Percentiles rank a stretch among this genome's conserved stretches.
Conservation (phyloP, 2,113 vertebrate genomes). For the Ameiurus melas region DNA sequence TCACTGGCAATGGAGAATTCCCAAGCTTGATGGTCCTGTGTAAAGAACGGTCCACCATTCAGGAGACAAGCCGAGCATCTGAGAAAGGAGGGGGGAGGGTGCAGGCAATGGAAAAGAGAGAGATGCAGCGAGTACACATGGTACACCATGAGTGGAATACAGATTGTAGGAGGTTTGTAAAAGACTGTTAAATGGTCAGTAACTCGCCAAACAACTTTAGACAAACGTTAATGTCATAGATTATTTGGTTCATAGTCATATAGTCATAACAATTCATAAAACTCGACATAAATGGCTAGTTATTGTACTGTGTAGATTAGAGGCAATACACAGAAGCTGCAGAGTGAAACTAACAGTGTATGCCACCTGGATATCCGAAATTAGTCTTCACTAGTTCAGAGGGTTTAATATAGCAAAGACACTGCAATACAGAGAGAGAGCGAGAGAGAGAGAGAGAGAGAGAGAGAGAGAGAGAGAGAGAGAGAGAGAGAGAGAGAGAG, state of each 20-base stretch:
- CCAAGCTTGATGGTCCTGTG: conserved; percentile 50
- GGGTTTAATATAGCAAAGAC: conserved; percentile 29
- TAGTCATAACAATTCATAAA: conserved; percentile 56
- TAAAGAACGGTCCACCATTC: conserved; percentile 52
- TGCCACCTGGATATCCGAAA: conserved; percentile 45
- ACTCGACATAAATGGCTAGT: conserved; percentile 52
- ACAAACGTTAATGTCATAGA: conserved; percentile 41
- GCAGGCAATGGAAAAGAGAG: conserved; percentile 27
- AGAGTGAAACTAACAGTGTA: conserved; percentile 51
- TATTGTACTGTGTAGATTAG: conserved; percentile 52
- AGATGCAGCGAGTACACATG: conserved; percentile 25
- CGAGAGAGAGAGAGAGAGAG: not conserved
- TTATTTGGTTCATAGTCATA: conserved; percentile 51
- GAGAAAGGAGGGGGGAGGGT: conserved; percentile 33
- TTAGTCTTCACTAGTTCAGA: conserved; percentile 38
- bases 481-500: conserved; percentile 24
- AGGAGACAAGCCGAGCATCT: conserved; percentile 40
- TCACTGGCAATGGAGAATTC: conserved; percentile 51
- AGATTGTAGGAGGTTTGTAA: conserved; percentile 32
- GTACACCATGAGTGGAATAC: conserved; percentile 48
- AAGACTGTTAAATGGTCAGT: conserved; percentile 51
- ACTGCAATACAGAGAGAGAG: conserved; percentile 26
- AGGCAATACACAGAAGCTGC: conserved; percentile 41
- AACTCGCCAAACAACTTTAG: conserved; percentile 47
- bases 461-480: conserved; percentile 11